Conservation (phyloP, 2,888 invertebrate species). For the Macroteleia sp. region DNA sequence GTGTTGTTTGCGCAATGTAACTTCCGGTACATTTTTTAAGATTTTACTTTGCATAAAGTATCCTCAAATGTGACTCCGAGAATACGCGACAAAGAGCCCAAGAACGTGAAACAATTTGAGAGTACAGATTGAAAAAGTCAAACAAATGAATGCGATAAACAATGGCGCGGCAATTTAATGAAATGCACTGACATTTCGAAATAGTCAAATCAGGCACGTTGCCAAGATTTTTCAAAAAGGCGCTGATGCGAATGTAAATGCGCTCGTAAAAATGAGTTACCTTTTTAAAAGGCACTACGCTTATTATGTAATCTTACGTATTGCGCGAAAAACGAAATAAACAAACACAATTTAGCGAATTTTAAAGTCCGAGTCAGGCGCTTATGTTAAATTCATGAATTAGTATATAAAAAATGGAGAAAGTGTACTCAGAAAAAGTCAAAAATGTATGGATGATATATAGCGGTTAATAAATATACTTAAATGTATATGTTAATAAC, state of each 20-base stretch:
- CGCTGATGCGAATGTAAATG: conserved; percentile 43
- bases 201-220: conserved; percentile 46
- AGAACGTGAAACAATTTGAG: conserved; percentile 38
- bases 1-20: too few relatives aligned
- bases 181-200: conserved; percentile 40
- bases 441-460: too few relatives aligned
- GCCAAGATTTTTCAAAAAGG: conserved; percentile 46
- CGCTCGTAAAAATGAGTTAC: conserved; percentile 31
- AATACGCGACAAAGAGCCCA: too few relatives aligned
- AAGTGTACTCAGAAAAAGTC: too few relatives aligned
- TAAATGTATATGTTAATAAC: too few relatives aligned
- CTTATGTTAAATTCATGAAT: too few relatives aligned
- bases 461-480: too few relatives aligned
- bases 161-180: conserved; percentile 42
- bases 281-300: conserved; percentile 2
- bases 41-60: conserved; percentile 34
- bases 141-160: conserved; percentile 50
- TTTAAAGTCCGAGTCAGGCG: too few relatives aligned
- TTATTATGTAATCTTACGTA: too few relatives aligned
- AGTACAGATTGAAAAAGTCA: conserved; percentile 49
- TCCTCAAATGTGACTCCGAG: conserved; percentile 16
- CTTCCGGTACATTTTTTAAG: conserved; percentile 24
- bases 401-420: too few relatives aligned
- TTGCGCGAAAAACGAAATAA: too few relatives aligned
- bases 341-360: too few relatives aligned